Evolutionary conservation across 1,140 invertebrate genomes (phyloP).

Genomic region (Physella acuta): DNA sequence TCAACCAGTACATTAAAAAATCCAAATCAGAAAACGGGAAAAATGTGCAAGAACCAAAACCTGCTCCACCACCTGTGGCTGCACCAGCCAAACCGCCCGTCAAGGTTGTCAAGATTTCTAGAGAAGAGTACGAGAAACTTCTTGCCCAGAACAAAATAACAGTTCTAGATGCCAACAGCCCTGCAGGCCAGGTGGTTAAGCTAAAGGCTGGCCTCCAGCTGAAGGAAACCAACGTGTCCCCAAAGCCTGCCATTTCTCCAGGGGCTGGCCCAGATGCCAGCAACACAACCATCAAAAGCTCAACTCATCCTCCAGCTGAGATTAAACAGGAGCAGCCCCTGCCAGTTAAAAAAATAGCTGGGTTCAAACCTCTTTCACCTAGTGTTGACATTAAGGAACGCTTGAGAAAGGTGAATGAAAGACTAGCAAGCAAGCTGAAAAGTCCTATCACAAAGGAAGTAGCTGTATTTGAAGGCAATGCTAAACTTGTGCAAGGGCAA

Average conservation of each 20-base stretch:
- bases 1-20: slow-evolving; percentile 22
- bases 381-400: slow-evolving; percentile 9
- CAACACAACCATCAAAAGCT: neutral
- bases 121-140: slow-evolving; percentile 29
- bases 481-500: slow-evolving; percentile 9
- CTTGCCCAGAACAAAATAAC: slow-evolving; percentile 31
- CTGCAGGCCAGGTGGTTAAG: slow-evolving; percentile 24
- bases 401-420: slow-evolving; percentile 8
- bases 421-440: slow-evolving; percentile 1
- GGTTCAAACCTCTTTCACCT: too few species aligned
- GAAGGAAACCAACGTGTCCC: neutral
- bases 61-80: neutral
- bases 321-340: too few species aligned
- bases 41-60: neutral
- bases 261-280: neutral
- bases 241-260: neutral
- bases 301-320: neutral
- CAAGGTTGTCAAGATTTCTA: slow-evolving; percentile 28
- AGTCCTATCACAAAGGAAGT: neutral
- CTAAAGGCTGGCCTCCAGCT: slow-evolving; percentile 30
- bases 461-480: neutral
- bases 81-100: slow-evolving; percentile 10
- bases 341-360: neutral
- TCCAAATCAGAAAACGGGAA: neutral
- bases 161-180: slow-evolving; percentile 21